phyloP scores from a whole-genome alignment of 2,888 invertebrate genomes.

The Pseudococcus viburni region DNA sequence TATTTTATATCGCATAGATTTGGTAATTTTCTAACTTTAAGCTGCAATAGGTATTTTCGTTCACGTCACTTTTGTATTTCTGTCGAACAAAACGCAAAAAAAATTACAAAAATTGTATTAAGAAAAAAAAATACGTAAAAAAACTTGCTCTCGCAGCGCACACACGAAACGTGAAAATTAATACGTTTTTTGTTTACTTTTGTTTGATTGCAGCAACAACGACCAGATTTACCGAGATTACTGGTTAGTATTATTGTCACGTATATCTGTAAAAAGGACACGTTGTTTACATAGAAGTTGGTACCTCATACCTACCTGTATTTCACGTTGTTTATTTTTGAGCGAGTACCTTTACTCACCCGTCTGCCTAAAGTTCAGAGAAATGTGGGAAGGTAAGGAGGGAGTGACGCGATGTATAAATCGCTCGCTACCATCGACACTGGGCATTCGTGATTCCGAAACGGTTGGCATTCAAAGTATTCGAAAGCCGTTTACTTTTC shows the following conservation, averaged over 20 bases:
- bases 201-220: slow-evolving; percentile 81
- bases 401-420: background rate
- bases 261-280: slow-evolving; percentile 56
- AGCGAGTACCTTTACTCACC: background rate
- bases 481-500: slow-evolving; percentile 1
- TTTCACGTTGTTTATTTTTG: slow-evolving; percentile 27
- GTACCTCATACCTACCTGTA: background rate
- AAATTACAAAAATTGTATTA: background rate
- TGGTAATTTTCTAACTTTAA: too few relatives aligned
- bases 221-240: slow-evolving; percentile 84
- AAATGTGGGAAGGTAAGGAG: background rate
- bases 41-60: too few relatives aligned
- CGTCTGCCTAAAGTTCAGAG: background rate
- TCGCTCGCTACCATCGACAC: too few relatives aligned
- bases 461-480: slow-evolving; percentile 32
- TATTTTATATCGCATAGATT: background rate
- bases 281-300: slow-evolving; percentile 56
- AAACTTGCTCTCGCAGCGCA: background rate
- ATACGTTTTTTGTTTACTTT: slow-evolving; percentile 67
- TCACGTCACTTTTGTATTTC: too few relatives aligned
- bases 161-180: slow-evolving; percentile 47
- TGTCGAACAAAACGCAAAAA: background rate
- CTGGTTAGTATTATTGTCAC: slow-evolving; percentile 71
- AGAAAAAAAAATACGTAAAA: background rate
- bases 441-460: background rate